phyloP scores from a whole-genome alignment of 2,888 invertebrate species.

The Blastobasis adustella region DNA sequence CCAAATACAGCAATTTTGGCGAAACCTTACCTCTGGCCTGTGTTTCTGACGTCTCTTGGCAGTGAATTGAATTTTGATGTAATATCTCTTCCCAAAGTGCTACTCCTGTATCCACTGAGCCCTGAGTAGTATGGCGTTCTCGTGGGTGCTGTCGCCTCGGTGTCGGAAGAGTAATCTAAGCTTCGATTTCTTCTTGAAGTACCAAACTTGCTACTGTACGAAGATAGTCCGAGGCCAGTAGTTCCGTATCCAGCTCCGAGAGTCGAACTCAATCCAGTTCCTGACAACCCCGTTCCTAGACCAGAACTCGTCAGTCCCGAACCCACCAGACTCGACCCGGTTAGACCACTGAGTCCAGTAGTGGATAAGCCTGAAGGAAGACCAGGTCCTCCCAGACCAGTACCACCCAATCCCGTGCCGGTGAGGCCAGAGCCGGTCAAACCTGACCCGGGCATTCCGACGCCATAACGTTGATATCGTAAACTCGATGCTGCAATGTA shows the following conservation, averaged over 20 bases:
- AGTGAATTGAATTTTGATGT: conserved; percentile 83
- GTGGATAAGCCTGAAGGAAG: conserved; percentile 60
- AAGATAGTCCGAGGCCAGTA: conserved; percentile 55
- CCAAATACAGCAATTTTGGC: background rate
- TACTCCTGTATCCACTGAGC: conserved; percentile 63
- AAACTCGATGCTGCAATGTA: conserved; percentile 64
- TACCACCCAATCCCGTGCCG: conserved; percentile 27
- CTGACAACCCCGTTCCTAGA: conserved; percentile 50
- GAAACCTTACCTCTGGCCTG: conserved; percentile 66
- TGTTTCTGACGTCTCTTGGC: conserved; percentile 79
- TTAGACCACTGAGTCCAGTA: conserved; percentile 61
- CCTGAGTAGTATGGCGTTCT: conserved; percentile 84
- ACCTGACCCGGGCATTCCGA: conserved; percentile 42
- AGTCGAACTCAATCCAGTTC: conserved; percentile 52
- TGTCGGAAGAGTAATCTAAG: conserved; percentile 95
- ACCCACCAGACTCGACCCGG: conserved; percentile 59
- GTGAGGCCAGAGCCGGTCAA: conserved; percentile 41
- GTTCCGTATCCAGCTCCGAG: conserved; percentile 58
- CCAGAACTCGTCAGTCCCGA: conserved; percentile 57
- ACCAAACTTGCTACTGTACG: conserved; percentile 70
- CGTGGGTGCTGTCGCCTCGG: conserved; percentile 91
- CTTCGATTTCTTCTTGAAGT: conserved; percentile 85
- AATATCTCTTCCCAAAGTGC: conserved; percentile 74
- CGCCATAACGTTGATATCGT: conserved; percentile 78
- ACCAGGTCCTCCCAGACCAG: conserved; percentile 44